phyloP scores from a whole-genome alignment of 2,113 vertebrate species.

The Oostethus manadensis region DNA sequence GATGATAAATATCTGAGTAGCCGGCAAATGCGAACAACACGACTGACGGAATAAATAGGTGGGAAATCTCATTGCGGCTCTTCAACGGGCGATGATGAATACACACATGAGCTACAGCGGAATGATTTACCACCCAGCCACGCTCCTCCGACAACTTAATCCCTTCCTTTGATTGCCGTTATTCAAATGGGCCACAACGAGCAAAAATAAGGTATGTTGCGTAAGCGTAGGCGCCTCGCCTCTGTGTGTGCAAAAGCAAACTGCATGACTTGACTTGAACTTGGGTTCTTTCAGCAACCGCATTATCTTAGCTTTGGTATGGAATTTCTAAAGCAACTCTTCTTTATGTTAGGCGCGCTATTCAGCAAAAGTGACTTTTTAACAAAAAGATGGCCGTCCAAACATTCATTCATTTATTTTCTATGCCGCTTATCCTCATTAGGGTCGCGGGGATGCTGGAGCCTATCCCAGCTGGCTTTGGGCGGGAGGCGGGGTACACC shows the following conservation, averaged over 20 bases:
- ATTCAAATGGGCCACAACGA: constrained; percentile 61
- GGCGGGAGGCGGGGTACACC: too few relatives aligned
- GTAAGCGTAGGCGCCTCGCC: constrained; percentile 23
- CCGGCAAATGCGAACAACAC: constrained; percentile 60
- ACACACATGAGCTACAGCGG: constrained; percentile 42
- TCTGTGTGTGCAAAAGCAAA: neutral
- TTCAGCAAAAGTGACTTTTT: too few relatives aligned
- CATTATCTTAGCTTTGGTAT: too few relatives aligned
- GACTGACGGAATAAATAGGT: constrained; percentile 61
- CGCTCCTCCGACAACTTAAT: constrained; percentile 64
- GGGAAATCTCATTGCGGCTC: constrained; percentile 59
- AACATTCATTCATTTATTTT: too few relatives aligned
- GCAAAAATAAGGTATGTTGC: constrained; percentile 47
- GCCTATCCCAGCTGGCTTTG: too few relatives aligned
- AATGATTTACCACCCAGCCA: constrained; percentile 60
- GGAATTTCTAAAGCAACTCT: too few relatives aligned
- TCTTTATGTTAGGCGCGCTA: too few relatives aligned
- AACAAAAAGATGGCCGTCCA: too few relatives aligned
- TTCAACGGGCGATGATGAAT: constrained; percentile 53
- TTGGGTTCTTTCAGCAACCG: too few relatives aligned
- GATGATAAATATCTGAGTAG: constrained; percentile 68
- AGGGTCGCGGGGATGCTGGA: too few relatives aligned
- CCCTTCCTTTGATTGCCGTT: constrained; percentile 42
- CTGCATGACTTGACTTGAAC: too few relatives aligned
- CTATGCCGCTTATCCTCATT: too few relatives aligned